Conservation (phyloP, 2,797 vertebrate species). For the Sardinella longiceps region DNA sequence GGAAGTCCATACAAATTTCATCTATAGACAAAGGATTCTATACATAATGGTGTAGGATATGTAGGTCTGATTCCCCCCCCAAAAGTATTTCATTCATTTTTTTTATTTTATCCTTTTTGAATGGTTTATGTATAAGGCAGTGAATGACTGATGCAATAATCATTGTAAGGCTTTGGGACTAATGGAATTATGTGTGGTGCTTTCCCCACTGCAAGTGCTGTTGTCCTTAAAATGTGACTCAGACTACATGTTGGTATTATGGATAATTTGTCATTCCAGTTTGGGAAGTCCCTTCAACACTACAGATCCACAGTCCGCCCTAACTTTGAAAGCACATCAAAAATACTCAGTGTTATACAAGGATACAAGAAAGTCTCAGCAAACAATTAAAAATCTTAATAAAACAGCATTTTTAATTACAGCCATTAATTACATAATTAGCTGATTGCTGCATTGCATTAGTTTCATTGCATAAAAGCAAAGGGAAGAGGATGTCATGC, state of each 20-base stretch:
- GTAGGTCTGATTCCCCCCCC: background rate
- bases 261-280: conserved; percentile 56
- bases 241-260: conserved; percentile 26
- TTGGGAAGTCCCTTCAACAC: conserved; percentile 52
- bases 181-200: conserved; percentile 2
- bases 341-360: conserved; percentile 56
- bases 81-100: background rate
- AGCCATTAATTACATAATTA: background rate
- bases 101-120: background rate
- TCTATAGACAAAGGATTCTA: background rate
- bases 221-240: background rate
- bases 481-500: background rate
- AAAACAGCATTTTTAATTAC: background rate
- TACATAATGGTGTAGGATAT: background rate
- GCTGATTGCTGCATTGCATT: too few relatives aligned
- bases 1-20: background rate
- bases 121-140: background rate
- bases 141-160: conserved; percentile 1
- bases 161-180: background rate
- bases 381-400: background rate
- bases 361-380: too few relatives aligned
- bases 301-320: conserved; percentile 57
- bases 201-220: conserved; percentile 9
- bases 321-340: conserved; percentile 41
- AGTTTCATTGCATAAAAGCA: background rate